Base-by-base conservation (phyloP, 37 sponge, comb jelly and placozoan genomes). In the Spongia lamella region DNA sequence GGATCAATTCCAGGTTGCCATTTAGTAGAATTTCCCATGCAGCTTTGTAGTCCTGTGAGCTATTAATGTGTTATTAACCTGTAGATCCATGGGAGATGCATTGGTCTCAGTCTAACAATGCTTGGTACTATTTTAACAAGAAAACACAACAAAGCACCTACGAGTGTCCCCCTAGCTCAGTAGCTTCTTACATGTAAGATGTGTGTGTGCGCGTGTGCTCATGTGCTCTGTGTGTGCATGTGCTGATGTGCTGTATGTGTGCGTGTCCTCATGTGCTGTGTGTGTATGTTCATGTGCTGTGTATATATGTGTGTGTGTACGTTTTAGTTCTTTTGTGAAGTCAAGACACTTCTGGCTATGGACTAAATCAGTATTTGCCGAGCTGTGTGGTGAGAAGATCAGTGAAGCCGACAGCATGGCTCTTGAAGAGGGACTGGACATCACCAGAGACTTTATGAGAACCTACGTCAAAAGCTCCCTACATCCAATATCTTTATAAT, bases 31-130 rank as follows among this genome's bases (percentile, higher is more conserved):
- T 56, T 30, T 3, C 34, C 4, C 20, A 2, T 54, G 60, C 38
- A 33, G 40, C 56, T 22, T 53, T 3, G 30, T 61, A 21, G 34
- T 58, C 49, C 26, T 79, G 47, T 43, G 47, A 13, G 9, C 9
- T 43, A 43, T 43, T 13, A 5, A 13, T 43, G 47, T 43, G 5
- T 43, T 43, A 5, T n/a, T n/a, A n/a, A n/a, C n/a, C 9, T 43
- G 0, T 49, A 89, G 91, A 90, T 34, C 91, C 91, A 35, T 90
- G 91, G 91, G 82, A 90, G 68, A 68, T 90, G 68, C 86, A 90
- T 38, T 43, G 77, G 36, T 78, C 83, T 38, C 81, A 63, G 36
- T 52, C 47, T 56, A 53, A 61, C n/a, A 38, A 65, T 21, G 25
- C 56, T 35, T 73, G 73, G 29, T 90, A 85, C 66, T 90, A 68